Base-by-base conservation (phyloP, 2,113 vertebrate species). In the Ceyx melanurus region DNA sequence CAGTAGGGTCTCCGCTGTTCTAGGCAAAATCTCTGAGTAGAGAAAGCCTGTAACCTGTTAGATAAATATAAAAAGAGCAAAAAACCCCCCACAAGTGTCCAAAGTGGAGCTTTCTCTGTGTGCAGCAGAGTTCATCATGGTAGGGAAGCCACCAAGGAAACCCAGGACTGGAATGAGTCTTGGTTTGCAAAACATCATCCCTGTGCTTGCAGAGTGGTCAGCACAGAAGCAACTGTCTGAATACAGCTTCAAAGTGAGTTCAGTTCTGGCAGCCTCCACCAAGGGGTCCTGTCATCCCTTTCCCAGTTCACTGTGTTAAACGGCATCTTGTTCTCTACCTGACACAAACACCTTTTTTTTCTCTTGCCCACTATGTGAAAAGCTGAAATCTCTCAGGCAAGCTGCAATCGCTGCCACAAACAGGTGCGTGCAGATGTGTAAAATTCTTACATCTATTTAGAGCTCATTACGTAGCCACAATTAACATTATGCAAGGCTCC, bases 261-360 rank as follows among this genome's bases (percentile, higher is more conserved):
- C 21, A 6, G 14, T 9, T 37, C 53, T 9, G 42, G 6, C 15
- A 57, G 58, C 10, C 17, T 26, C 20, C 3, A 0, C 6, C 25
- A 25, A 19, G 19, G 4, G 11, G 5, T 25, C 23, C 33, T 1
- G 0, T 3, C 67, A 35, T 17, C 17, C 11, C n/a, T 16, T 23
- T 37, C 26, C 31, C 31, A 67, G 51, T 10, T 51, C 2, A 12
- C 50, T 28, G 12, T 12, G 54, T 31, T 4, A 16, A 15, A 25
- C 2, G n/a, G 3, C 37, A 60, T 10, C 48, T 31, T 22, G 22
- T 7, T 53, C 45, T 61, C 42, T 2, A 18, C 15, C 53, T 29
- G 61, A 28, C 48, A 56, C 5, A 5, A 33, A 43, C 26, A 45
- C 6, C 14, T 13, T 25, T 48, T 35, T 35, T 43, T 23, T 20